Evolutionary conservation across 1,140 invertebrate genomes (phyloP), one percentile per base, ranked within the genome.

Genomic region (Philaenus spumarius): DNA sequence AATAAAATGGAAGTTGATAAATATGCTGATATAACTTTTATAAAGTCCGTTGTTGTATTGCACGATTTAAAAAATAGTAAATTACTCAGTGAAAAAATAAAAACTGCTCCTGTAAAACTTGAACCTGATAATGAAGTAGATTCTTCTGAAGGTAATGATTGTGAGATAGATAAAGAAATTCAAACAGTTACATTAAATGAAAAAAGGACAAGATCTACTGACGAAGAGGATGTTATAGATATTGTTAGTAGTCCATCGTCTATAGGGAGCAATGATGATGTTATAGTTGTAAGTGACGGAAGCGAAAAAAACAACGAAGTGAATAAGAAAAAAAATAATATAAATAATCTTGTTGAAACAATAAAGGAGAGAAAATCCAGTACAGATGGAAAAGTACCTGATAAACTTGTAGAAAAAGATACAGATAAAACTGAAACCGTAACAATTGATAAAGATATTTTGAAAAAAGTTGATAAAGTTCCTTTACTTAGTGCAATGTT

Each of bases 261-360:
- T 14, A 30, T 22, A 1, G 23, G 12, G 11, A 20, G 24, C 14
- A 22, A 30, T 1, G 26, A 48, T 20, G 46, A 24, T 22, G 46
- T 14, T 23, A 26, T 9, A n/a, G 34, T 5, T 4, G 48, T 2
- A 4, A 26, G 1, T 11, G 24, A 51, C 15, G 45, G 34, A 17
- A 39, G 12, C 14, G 55, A 37, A 15, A 35, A 34, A 1, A 15
- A 35, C 7, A 43, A 35, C 23, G 45, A 57, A 15, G 22, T 17
- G 4, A 20, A 14, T 56, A 47, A 46, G n/a, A 55, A 55, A 9
- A 15, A 34, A n/a, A 51, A 51, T 5, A 55, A 55, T 26, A 43
- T 43, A 9, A 30, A 55, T 37, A 30, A 55, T 24, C 22, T 43
- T 55, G 40, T 43, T 24, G 15, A 35, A 55, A 55, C n/a, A 7